Evolutionary conservation across 2,888 invertebrate species (phyloP).

Genomic region (Caenorhabditis sulstoni): DNA sequence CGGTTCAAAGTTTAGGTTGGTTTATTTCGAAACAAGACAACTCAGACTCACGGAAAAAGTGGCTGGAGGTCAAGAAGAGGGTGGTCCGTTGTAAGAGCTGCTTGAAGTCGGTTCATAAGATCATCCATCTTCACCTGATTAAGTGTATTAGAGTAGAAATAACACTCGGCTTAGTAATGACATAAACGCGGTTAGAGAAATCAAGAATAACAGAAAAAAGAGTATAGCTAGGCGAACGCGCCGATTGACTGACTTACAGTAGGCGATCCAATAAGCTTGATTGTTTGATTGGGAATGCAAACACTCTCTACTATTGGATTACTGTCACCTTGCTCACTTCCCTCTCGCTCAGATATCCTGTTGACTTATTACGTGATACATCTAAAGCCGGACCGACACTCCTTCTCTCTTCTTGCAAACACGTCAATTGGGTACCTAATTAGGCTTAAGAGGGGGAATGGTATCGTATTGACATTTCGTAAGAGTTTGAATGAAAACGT

Average conservation of each 20-base stretch:
- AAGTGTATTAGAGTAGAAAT: neutral
- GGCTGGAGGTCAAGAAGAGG: too few relatives aligned
- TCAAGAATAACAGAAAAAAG: neutral
- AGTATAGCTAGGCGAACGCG: neutral
- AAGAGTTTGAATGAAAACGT: slow-evolving; percentile 10
- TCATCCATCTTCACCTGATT: slow-evolving; percentile 40
- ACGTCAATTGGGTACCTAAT: slow-evolving; percentile 23
- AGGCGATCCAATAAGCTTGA: neutral
- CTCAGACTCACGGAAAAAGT: slow-evolving; percentile 16
- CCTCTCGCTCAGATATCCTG: slow-evolving; percentile 28
- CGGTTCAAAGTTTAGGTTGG: too few relatives aligned
- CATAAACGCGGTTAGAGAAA: too few relatives aligned
- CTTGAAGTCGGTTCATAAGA: slow-evolving; percentile 41
- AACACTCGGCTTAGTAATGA: too few relatives aligned
- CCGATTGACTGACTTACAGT: neutral
- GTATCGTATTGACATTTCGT: slow-evolving; percentile 26
- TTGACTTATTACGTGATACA: slow-evolving; percentile 55
- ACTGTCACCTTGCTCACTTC: slow-evolving; percentile 42
- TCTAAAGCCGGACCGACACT: slow-evolving; percentile 37
- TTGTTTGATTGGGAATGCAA: slow-evolving; percentile 22
- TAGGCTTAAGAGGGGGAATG: neutral
- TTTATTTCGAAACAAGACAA: neutral
- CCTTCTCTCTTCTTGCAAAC: slow-evolving; percentile 21
- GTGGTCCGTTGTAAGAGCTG: slow-evolving; percentile 20
- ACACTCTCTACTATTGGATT: slow-evolving; percentile 47